Conservation (phyloP, 2,888 invertebrate genomes). For the Dichetophora obliterata region DNA sequence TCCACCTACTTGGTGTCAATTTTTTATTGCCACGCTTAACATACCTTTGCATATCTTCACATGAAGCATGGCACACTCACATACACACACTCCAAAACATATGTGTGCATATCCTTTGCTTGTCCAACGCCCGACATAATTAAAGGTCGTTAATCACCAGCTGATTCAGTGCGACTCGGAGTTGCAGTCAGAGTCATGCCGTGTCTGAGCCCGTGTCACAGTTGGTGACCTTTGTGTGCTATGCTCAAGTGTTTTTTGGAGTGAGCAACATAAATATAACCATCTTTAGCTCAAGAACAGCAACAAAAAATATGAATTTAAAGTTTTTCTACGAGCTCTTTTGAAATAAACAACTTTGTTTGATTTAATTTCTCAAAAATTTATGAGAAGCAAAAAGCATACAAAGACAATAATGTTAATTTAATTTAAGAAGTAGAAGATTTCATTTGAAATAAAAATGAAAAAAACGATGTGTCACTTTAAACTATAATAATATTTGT, state of each 20-base stretch:
- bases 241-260: background rate
- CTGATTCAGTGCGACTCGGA: constrained; percentile 60
- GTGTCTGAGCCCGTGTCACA: background rate
- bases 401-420: no score
- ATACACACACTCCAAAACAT: background rate
- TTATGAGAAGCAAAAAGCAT: no score
- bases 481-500: no score
- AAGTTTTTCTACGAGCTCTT: no score
- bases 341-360: no score
- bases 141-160: constrained; percentile 70
- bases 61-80: background rate
- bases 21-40: constrained; percentile 29
- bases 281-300: no score
- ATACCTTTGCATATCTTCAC: constrained; percentile 29
- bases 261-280: background rate
- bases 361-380: no score
- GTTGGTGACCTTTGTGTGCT: constrained; percentile 20
- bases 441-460: no score
- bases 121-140: constrained; percentile 61
- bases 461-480: no score
- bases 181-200: background rate
- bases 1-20: constrained; percentile 9
- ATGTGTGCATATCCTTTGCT: background rate
- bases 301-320: no score
- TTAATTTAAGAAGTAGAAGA: no score